A percentile compares a stretch with the other conserved stretches of the same genome.
Evolutionary conservation across 2,113 vertebrate genomes (phyloP).

Genomic region (Madoqua kirkii): DNA sequence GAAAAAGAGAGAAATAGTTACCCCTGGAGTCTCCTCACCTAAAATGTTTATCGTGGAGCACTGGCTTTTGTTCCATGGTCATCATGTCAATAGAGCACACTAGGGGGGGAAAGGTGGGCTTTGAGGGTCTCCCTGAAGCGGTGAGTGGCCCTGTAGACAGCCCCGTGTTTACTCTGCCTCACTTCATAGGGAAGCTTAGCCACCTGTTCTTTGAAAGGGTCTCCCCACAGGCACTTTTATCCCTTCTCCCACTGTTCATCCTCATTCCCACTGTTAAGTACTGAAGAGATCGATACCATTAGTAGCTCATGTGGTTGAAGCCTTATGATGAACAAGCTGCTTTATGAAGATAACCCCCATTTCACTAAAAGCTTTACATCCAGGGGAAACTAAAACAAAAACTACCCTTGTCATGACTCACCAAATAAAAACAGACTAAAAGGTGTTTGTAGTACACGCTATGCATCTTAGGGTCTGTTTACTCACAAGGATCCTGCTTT

Average conservation of each 20-base stretch:
- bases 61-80: background rate
- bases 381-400: background rate
- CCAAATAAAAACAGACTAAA: background rate
- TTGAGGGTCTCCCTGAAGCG: background rate
- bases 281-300: background rate
- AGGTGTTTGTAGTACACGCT: background rate
- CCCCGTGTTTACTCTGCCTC: no score
- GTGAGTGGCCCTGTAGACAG: background rate
- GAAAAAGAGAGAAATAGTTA: background rate
- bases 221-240: background rate
- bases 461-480: background rate
- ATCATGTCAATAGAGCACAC: background rate
- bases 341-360: background rate
- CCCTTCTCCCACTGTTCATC: background rate
- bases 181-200: background rate
- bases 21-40: background rate
- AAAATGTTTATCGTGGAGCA: background rate
- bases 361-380: conserved; percentile 34
- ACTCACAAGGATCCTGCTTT: background rate
- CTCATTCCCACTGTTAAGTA: background rate
- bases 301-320: background rate
- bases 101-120: background rate
- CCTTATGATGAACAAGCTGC: background rate
- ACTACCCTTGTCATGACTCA: background rate
- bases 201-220: background rate